Conservation (phyloP, 2,113 vertebrate genomes). For the Sciurus niger region DNA sequence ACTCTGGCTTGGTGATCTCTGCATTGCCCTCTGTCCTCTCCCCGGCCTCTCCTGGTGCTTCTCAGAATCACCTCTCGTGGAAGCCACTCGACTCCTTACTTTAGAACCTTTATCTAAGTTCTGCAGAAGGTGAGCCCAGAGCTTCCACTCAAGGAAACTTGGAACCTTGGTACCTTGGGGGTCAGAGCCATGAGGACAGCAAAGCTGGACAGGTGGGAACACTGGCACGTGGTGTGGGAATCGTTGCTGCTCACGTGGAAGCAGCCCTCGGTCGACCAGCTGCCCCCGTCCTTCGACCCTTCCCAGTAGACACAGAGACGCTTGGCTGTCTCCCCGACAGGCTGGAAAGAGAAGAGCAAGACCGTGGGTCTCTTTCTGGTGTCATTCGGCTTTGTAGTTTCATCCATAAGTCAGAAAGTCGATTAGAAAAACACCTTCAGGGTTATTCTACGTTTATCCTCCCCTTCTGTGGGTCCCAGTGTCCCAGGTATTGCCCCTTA, state of each 20-base stretch:
- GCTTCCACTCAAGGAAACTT: neutral
- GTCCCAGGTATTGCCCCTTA: neutral
- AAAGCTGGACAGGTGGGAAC: slow-evolving; percentile 92
- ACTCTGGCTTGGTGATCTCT: neutral
- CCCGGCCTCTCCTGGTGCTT: neutral
- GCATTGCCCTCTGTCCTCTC: neutral
- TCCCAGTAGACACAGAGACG: slow-evolving; percentile 88
- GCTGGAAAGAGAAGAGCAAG: neutral
- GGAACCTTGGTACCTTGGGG: slow-evolving; percentile 68
- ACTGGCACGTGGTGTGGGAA: slow-evolving; percentile 88
- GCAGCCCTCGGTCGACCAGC: slow-evolving; percentile 88
- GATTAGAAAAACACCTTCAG: neutral
- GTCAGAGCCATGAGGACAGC: slow-evolving; percentile 88
- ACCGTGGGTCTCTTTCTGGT: no score
- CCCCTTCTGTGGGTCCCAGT: neutral
- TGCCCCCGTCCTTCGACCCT: neutral
- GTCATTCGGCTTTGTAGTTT: neutral
- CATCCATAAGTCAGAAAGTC: neutral
- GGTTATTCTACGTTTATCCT: neutral
- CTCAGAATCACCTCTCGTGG: neutral
- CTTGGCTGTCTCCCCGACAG: rapidly evolving
- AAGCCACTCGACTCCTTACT: neutral
- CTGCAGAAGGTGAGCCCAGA: neutral
- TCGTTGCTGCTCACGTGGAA: slow-evolving; percentile 10
- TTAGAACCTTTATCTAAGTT: neutral